Evolutionary conservation across 2,888 invertebrate species (phyloP).

Genomic region (Eumerus sabulonum): DNA sequence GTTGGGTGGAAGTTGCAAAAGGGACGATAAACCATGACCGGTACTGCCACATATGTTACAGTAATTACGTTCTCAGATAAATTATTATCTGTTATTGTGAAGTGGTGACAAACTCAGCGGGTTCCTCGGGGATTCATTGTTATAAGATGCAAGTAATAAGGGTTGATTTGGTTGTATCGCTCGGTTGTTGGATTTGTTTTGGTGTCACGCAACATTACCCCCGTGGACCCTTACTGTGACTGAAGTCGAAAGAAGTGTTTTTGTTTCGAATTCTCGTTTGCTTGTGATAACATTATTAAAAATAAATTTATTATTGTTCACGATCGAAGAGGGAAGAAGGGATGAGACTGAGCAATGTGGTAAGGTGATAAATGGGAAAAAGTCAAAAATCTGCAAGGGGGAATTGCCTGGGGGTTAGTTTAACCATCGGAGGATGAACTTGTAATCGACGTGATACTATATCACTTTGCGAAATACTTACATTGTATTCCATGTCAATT

Average conservation of each 20-base stretch:
- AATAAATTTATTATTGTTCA: slow-evolving; percentile 57
- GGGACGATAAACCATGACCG: slow-evolving; percentile 58
- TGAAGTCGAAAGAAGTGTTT: slow-evolving; percentile 15
- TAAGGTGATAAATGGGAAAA: slow-evolving; percentile 3
- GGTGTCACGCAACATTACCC: slow-evolving; percentile 66
- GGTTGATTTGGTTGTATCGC: slow-evolving; percentile 58
- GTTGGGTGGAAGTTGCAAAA: slow-evolving; percentile 36
- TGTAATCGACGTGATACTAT: too few species aligned
- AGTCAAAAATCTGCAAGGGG: slow-evolving; percentile 15
- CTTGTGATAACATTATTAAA: slow-evolving; percentile 63
- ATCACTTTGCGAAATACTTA: too few species aligned
- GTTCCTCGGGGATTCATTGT: slow-evolving; percentile 51
- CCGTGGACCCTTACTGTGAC: slow-evolving; percentile 46
- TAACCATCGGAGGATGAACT: too few species aligned
- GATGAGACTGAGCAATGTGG: slow-evolving; percentile 18
- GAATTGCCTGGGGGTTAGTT: not conserved
- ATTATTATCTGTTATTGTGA: slow-evolving; percentile 60
- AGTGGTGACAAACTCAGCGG: slow-evolving; percentile 62
- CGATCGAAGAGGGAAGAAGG: too few species aligned
- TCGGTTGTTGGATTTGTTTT: slow-evolving; percentile 46
- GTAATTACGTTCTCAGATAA: slow-evolving; percentile 66
- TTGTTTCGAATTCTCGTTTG: slow-evolving; percentile 19
- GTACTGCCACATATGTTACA: slow-evolving; percentile 68
- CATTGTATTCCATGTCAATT: too few species aligned
- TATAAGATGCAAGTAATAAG: slow-evolving; percentile 43